Percentiles rank a stretch among this genome's conserved stretches.
These are phyloP conservation scores for Papilio polytes DNA, from an alignment of 1,140 invertebrate genomes.

Conservation along the genomic window DNA sequence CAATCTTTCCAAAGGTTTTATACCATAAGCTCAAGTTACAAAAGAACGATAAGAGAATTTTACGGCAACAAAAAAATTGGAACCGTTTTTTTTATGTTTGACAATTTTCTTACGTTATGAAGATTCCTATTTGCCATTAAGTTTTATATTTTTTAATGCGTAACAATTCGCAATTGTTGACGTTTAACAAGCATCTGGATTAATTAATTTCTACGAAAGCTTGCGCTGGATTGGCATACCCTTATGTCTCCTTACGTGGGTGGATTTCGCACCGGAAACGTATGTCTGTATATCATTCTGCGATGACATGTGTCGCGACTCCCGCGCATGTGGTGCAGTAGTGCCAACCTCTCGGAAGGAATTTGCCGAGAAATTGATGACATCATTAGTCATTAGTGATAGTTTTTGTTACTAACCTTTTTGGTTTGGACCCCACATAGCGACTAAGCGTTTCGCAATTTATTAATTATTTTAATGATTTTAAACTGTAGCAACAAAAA, in stretches of 20 bases:
- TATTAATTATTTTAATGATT: constrained; percentile 24
- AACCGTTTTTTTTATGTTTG: not conserved
- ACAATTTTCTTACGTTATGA: too few species aligned
- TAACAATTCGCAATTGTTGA: not conserved
- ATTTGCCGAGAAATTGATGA: constrained; percentile 76
- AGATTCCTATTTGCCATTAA: too few species aligned
- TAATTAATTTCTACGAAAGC: not conserved
- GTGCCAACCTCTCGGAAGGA: constrained; percentile 55
- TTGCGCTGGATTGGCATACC: not conserved
- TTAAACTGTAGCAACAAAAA: not conserved
- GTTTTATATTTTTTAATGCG: not conserved
- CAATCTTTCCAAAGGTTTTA: not conserved
- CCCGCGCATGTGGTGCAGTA: constrained; percentile 68
- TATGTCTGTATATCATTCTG: constrained; percentile 59
- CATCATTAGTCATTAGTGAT: constrained; percentile 73
- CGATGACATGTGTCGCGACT: constrained; percentile 68
- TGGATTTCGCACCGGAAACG: constrained; percentile 67
- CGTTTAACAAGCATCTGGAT: not conserved
- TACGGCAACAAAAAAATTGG: not conserved
- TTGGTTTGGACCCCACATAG: constrained; percentile 70
- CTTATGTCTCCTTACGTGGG: not conserved
- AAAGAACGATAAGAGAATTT: not conserved
- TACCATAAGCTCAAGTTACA: not conserved
- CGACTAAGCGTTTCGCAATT: not conserved
- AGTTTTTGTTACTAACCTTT: constrained; percentile 53